Conservation (phyloP, 2,888 invertebrate genomes). For the Drosophila melanosoma region DNA sequence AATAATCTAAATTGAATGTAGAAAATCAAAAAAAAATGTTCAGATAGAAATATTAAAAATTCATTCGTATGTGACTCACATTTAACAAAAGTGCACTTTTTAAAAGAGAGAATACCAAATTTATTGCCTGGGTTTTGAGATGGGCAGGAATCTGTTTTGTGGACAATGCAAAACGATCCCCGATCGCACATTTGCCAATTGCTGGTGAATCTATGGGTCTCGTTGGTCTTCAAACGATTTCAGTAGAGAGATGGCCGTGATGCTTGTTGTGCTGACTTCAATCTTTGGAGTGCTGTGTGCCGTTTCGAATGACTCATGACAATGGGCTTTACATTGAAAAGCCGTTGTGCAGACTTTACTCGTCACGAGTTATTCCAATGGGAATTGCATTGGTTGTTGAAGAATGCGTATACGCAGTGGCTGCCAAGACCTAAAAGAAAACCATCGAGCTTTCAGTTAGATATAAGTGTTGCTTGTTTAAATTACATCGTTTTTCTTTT, state of each 20-base stretch:
- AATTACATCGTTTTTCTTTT: conserved; percentile 36
- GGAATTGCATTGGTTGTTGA: conserved; percentile 37
- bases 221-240: conserved; percentile 26
- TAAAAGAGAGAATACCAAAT: conserved; percentile 13
- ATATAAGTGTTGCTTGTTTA: conserved; percentile 37
- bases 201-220: conserved; percentile 23
- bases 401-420: conserved; percentile 69
- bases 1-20: neutral
- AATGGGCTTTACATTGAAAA: conserved; percentile 53
- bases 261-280: conserved; percentile 24
- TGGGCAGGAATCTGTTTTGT: conserved; percentile 37
- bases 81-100: neutral
- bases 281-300: conserved; percentile 48
- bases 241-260: conserved; percentile 31
- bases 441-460: conserved; percentile 16
- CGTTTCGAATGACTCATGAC: conserved; percentile 68
- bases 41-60: neutral
- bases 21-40: neutral
- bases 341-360: conserved; percentile 8
- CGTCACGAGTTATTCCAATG: conserved; percentile 23
- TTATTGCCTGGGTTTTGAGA: conserved; percentile 37
- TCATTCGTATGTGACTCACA: conserved; percentile 1
- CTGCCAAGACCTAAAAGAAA: conserved; percentile 16
- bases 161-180: conserved; percentile 65
- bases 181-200: conserved; percentile 67